These are phyloP conservation scores for Allophyes oxyacanthae DNA, from an alignment of 2,888 invertebrate genomes.

Conservation along the genomic window DNA sequence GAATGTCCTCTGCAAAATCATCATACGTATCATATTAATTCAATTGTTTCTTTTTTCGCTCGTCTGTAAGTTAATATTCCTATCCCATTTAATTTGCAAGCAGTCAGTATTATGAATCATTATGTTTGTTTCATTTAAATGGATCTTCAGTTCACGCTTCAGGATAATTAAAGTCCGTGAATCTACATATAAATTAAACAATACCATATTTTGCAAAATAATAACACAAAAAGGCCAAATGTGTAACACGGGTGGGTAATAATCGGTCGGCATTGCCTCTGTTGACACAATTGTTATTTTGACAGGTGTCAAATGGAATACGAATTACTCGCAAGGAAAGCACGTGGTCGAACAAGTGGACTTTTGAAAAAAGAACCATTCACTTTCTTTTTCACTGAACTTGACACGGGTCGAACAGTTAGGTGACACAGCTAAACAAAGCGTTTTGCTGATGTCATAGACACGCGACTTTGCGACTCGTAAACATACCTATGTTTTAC, in stretches of 20 bases:
- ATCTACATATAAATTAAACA: background rate
- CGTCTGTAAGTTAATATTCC: conserved; percentile 40
- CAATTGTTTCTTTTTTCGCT: conserved; percentile 21
- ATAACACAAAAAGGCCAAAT: background rate
- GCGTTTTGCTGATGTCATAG: conserved; percentile 64
- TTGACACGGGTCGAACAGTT: conserved; percentile 74
- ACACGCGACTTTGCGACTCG: conserved; percentile 61
- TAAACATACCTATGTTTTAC: conserved; percentile 34
- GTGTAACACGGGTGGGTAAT: conserved; percentile 12
- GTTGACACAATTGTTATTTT: conserved; percentile 62
- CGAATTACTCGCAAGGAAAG: conserved; percentile 18
- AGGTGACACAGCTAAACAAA: conserved; percentile 58
- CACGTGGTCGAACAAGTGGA: conserved; percentile 35
- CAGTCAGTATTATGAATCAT: conserved; percentile 43
- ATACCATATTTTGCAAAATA: conserved; percentile 1
- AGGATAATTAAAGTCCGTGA: conserved; percentile 12
- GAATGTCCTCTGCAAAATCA: conserved; percentile 10
- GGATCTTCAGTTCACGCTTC: conserved; percentile 23
- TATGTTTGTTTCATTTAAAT: conserved; percentile 51
- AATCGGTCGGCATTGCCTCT: conserved; percentile 63
- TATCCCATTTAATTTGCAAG: conserved; percentile 50
- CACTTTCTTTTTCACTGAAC: conserved; percentile 82
- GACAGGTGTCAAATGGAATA: conserved; percentile 46
- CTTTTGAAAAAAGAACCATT: conserved; percentile 49
- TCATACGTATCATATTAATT: conserved; percentile 34